Evolutionary conservation across 2,888 invertebrate species (phyloP).

Genomic region (Eremobia ochroleuca): DNA sequence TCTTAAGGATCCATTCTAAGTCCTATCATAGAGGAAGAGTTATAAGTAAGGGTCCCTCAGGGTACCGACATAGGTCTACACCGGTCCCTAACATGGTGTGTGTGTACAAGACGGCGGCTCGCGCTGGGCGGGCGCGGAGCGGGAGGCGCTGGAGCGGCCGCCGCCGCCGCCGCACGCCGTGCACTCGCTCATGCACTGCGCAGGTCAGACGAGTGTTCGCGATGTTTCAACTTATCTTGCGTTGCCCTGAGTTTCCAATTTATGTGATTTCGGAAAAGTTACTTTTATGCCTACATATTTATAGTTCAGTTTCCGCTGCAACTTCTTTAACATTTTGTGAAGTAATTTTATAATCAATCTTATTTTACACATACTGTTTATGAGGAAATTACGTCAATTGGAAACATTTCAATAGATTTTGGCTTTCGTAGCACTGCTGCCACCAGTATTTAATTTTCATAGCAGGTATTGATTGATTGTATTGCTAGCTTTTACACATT

Average conservation of each 20-base stretch:
- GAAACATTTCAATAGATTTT: conserved; percentile 27
- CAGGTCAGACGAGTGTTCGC: conserved; percentile 89
- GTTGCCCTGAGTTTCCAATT: conserved; percentile 29
- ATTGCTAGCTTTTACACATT: conserved; percentile 22
- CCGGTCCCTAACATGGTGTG: neutral
- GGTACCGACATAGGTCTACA: neutral
- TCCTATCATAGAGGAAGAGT: neutral
- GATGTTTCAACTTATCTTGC: neutral
- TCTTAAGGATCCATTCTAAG: neutral
- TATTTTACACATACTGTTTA: neutral
- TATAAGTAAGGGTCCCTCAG: conserved; percentile 8
- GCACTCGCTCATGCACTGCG: conserved; percentile 95
- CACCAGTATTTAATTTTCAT: neutral
- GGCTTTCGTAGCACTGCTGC: conserved; percentile 27
- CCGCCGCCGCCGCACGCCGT: conserved; percentile 93
- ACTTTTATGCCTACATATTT: no score
- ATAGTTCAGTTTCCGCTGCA: neutral
- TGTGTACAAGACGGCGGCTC: conserved; percentile 85
- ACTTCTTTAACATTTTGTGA: neutral
- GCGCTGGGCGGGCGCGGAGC: conserved; percentile 83
- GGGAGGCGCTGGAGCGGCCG: conserved; percentile 92
- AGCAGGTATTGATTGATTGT: conserved; percentile 30
- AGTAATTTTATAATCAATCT: neutral
- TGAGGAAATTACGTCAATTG: conserved; percentile 24
- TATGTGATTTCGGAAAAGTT: conserved; percentile 1